phyloP scores from a whole-genome alignment of 1,140 invertebrate genomes.

The Oryctes rhinoceros region DNA sequence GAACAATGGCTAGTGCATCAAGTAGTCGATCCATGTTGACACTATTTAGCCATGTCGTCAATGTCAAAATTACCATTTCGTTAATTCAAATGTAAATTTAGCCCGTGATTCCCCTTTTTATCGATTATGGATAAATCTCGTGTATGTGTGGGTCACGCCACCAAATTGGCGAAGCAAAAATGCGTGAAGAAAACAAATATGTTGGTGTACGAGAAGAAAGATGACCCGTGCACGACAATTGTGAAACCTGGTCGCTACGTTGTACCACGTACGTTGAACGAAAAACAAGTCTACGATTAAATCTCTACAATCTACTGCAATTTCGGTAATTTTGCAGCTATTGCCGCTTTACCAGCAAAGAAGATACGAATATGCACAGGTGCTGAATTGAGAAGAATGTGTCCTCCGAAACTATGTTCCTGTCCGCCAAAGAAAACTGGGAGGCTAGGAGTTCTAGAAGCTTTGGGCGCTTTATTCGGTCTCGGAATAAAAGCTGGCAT shows the following conservation, averaged over 20 bases:
- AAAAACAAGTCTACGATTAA: not conserved
- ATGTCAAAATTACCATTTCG: conserved; percentile 27
- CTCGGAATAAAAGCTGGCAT: conserved; percentile 51
- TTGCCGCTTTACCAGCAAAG: conserved; percentile 49
- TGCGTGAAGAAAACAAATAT: conserved; percentile 39
- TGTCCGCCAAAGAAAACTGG: conserved; percentile 42
- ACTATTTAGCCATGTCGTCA: not conserved
- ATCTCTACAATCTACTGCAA: not conserved
- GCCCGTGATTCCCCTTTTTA: not conserved
- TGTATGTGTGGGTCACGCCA: conserved; percentile 33
- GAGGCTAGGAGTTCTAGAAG: not conserved
- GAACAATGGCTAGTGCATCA: no score
- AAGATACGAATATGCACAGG: conserved; percentile 54
- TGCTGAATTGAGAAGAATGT: conserved; percentile 53
- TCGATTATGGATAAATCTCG: conserved; percentile 38
- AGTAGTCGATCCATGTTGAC: no score
- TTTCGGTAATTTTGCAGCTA: conserved; percentile 46
- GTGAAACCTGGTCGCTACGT: not conserved
- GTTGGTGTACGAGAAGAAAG: conserved; percentile 27
- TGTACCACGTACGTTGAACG: conserved; percentile 31
- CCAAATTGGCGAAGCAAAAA: conserved; percentile 35
- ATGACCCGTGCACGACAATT: not conserved
- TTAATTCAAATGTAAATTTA: not conserved
- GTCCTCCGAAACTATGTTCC: conserved; percentile 48
- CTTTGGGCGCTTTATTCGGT: conserved; percentile 35